Base-by-base conservation (phyloP, 2,113 vertebrate genomes). In the Cheilinus undulatus region DNA sequence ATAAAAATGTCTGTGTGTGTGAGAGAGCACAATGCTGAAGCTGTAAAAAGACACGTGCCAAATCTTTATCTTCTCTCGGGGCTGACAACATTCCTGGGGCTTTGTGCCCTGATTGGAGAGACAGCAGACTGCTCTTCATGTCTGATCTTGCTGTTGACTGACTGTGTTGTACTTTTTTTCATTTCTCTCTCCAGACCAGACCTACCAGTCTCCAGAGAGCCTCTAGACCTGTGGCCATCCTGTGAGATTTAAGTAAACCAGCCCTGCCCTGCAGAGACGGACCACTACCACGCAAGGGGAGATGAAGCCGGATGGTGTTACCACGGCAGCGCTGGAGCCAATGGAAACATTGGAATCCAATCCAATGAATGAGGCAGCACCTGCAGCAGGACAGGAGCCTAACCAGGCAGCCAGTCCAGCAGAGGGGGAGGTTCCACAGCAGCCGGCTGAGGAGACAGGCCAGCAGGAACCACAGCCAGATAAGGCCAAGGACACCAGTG, bases 271-370 rank as follows among this genome's bases (percentile, higher is more conserved):
- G 60, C 83, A 71, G 87, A 85, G 83, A 83, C 84, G 43, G 81
- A 84, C 72, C 76, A 69, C 67, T 59, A 80, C 80, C 68, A 88
- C 64, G 77, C 48, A 23, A 82, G 83, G 75, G 82, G 86, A 91
- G 86, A 95, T 95, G 94, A 95, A 94, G 87, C 93, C 94, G 38
- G 94, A 95, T 89, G 94, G 94, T 67, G 92, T 93, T 79, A 88
- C 88, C 84, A 89, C 89, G 20, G 90, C 89, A 74, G 69, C 84
- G 0, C 53, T 91, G 84, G 93, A 93, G 87, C 91, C 93, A 61
- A 92, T 92, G 91, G 93, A 93, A 85, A 83, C 84, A 3, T 46
- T 93, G 64, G 92, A 91, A 20, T 90, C 92, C 20, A 86, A 88
- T 65, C 86, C 84, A 40, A 84, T 59, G 12, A 87, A 88, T 46